These are phyloP conservation scores for Zoroaster sp. DNA, from an alignment of 53 echinoderm and acorn worm species.

Conservation along the genomic window DNA sequence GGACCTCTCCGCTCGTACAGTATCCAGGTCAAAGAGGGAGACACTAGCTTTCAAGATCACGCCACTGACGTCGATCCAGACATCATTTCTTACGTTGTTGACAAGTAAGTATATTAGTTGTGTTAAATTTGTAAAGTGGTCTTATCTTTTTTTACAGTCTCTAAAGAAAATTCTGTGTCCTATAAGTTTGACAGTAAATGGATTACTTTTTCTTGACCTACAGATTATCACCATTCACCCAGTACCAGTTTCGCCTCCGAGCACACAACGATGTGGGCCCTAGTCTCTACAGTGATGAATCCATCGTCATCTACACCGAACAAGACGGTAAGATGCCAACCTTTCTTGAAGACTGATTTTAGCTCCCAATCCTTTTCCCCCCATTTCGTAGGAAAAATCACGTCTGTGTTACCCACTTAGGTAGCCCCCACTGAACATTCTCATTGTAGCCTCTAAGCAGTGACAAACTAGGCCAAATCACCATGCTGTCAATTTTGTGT, in stretches of 20 bases:
- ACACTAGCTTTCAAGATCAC: constrained; percentile 60
- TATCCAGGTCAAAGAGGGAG: constrained; percentile 62
- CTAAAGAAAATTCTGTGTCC: too few species aligned
- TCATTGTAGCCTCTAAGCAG: too few species aligned
- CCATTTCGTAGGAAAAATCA: too few species aligned
- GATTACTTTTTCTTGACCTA: background rate
- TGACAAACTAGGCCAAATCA: too few species aligned
- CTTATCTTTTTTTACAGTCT: too few species aligned
- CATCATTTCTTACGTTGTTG: constrained; percentile 71
- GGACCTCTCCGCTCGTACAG: constrained; percentile 86
- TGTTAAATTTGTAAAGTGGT: too few species aligned
- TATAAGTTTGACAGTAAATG: too few species aligned
- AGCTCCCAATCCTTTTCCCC: too few species aligned
- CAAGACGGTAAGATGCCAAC: constrained; percentile 96
- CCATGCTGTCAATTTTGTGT: too few species aligned
- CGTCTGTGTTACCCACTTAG: too few species aligned
- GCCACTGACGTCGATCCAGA: constrained; percentile 58
- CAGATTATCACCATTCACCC: constrained; percentile 80
- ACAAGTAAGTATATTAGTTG: constrained; percentile 50
- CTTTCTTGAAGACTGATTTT: too few species aligned
- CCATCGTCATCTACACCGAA: constrained; percentile 59
- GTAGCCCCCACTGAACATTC: too few species aligned
- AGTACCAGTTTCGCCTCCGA: constrained; percentile 80
- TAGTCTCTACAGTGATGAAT: constrained; percentile 75
- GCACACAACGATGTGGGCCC: constrained; percentile 88